phyloP scores from a whole-genome alignment of 2,888 invertebrate genomes.

The Caenorhabditis sp. region DNA sequence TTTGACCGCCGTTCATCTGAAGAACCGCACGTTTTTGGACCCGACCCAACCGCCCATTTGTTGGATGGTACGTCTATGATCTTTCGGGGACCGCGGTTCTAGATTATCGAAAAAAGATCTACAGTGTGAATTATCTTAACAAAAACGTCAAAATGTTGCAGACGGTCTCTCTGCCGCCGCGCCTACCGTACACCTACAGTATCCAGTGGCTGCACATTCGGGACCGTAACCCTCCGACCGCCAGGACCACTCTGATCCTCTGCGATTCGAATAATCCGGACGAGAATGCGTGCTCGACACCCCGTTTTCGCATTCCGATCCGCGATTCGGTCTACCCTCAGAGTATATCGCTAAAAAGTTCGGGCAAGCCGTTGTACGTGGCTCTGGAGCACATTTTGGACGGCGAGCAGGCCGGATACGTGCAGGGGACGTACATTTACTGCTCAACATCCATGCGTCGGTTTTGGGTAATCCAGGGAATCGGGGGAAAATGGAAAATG shows the following conservation, averaged over 20 bases:
- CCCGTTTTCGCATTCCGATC: constrained; percentile 70
- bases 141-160: constrained; percentile 23
- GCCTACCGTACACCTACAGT: constrained; percentile 77
- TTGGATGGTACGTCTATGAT: constrained; percentile 72
- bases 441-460: constrained; percentile 76
- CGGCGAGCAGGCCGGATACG: constrained; percentile 63
- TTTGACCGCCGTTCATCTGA: constrained; percentile 68
- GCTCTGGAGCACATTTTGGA: constrained; percentile 68
- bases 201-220: constrained; percentile 76
- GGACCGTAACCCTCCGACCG: constrained; percentile 61
- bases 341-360: constrained; percentile 69
- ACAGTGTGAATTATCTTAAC: no score
- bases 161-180: constrained; percentile 73
- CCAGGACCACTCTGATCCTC: constrained; percentile 46
- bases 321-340: constrained; percentile 74
- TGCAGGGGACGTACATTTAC: constrained; percentile 73
- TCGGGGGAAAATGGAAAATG: no score
- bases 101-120: no score
- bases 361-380: constrained; percentile 70
- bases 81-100: no score
- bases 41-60: constrained; percentile 69
- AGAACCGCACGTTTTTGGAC: constrained; percentile 74
- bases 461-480: constrained; percentile 64
- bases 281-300: constrained; percentile 46
- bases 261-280: constrained; percentile 59